These are phyloP conservation scores for Psittacara wagleri DNA, from an alignment of 2,113 vertebrate species.

Conservation along the genomic window DNA sequence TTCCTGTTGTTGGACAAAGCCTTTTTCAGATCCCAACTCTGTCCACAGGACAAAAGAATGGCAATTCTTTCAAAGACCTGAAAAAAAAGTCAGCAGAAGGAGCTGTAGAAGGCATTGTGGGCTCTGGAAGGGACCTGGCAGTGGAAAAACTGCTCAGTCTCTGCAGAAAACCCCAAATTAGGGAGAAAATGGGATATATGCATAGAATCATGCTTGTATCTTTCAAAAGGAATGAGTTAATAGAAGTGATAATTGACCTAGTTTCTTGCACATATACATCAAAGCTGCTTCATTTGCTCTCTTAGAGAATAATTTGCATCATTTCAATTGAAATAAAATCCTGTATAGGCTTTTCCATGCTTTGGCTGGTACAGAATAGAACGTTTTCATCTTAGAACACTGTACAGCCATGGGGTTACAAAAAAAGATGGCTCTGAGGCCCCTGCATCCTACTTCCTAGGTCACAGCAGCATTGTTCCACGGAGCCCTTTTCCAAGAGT, in stretches of 20 bases:
- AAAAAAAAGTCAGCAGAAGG: conserved; percentile 10
- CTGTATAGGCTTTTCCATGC: neutral
- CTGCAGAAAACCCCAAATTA: neutral
- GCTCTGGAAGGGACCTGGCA: neutral
- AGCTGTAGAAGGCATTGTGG: conserved; percentile 33
- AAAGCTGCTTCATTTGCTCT: neutral
- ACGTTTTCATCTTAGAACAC: neutral
- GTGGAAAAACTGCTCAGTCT: neutral
- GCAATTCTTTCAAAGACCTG: neutral
- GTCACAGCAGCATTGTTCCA: neutral
- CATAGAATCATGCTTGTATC: neutral
- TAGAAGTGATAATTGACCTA: neutral
- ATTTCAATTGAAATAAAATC: neutral
- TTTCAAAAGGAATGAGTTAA: neutral
- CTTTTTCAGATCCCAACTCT: conserved; percentile 7
- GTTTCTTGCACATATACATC: neutral
- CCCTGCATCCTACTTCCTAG: neutral
- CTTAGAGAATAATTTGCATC: neutral
- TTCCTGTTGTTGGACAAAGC: conserved; percentile 52
- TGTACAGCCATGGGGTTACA: neutral
- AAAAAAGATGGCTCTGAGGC: neutral
- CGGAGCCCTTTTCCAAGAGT: neutral
- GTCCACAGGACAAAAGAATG: neutral
- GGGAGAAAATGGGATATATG: neutral
- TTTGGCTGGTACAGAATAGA: neutral